A percentile compares a stretch with the other conserved stretches of the same genome.
Evolutionary conservation across 2,797 vertebrate species (phyloP).

Genomic region (Morus bassanus): DNA sequence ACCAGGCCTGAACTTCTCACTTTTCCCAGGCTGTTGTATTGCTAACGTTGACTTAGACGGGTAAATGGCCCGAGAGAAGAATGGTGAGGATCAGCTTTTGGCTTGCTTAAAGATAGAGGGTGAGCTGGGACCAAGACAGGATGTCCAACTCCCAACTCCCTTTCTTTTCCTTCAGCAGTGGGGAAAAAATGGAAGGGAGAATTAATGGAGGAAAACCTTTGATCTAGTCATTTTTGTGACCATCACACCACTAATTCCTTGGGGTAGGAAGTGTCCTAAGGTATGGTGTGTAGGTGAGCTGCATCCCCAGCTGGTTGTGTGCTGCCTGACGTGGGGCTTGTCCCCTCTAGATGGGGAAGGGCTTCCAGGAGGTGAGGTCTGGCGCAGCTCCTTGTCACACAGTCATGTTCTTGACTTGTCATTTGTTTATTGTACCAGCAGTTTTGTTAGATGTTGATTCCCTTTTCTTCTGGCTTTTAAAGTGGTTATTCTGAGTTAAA

Average conservation of each 20-base stretch:
- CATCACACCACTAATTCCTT: not conserved
- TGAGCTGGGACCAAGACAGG: conserved; percentile 15
- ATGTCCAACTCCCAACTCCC: not conserved
- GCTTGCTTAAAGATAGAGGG: not conserved
- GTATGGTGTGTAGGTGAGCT: not conserved
- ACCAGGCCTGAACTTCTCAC: not conserved
- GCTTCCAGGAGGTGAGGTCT: not conserved
- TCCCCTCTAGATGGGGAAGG: not conserved
- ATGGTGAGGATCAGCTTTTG: not conserved
- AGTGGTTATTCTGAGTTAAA: conserved; percentile 34
- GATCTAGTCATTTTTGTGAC: not conserved
- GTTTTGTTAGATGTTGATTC: conserved; percentile 1
- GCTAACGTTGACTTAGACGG: not conserved
- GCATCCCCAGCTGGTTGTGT: not conserved
- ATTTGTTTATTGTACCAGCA: not conserved
- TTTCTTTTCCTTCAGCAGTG: not conserved
- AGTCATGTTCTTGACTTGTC: not conserved
- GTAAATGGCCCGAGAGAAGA: not conserved
- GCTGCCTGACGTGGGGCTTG: not conserved
- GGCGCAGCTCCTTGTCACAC: not conserved
- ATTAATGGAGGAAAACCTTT: not conserved
- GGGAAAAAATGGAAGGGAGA: not conserved
- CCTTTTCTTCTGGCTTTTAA: conserved; percentile 19
- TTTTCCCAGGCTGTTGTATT: not conserved
- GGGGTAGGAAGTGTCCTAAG: not conserved